phyloP scores from a whole-genome alignment of 2,113 vertebrate species.

The Pluvialis apricaria region DNA sequence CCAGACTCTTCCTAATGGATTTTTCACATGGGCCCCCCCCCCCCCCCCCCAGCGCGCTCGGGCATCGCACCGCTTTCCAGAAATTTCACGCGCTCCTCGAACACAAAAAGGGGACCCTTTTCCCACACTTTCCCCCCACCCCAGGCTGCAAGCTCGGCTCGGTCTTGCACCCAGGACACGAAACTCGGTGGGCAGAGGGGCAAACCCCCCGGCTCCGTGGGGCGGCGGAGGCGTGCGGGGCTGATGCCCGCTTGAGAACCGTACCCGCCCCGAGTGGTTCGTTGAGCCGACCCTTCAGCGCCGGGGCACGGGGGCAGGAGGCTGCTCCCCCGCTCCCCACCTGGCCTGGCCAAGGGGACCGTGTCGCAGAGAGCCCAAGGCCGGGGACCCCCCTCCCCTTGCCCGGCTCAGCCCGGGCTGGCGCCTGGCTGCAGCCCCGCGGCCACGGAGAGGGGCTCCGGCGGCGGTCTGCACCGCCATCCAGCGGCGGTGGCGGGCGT shows the following conservation, averaged over 20 bases:
- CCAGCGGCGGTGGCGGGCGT: constrained; percentile 51
- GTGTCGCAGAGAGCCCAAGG: background rate
- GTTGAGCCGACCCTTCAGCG: fast-evolving
- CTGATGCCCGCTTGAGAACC: fast-evolving
- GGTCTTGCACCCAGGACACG: background rate
- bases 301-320: too few species aligned
- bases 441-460: background rate
- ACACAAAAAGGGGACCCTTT: background rate
- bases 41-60: background rate
- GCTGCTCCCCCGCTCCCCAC: background rate
- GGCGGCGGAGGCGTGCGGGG: fast-evolving
- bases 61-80: background rate
- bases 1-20: constrained; percentile 64
- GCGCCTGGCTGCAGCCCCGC: background rate
- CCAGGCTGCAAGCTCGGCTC: background rate
- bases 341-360: background rate
- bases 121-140: constrained; percentile 1
- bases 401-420: background rate
- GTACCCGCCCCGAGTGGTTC: fast-evolving
- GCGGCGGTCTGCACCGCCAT: constrained; percentile 63
- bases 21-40: constrained; percentile 49
- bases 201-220: background rate
- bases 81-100: background rate
- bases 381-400: too few species aligned
- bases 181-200: background rate